Evolutionary conservation across 37 sponge, comb jelly and placozoan genomes (phyloP).

Genomic region (Corticium candelabrum): DNA sequence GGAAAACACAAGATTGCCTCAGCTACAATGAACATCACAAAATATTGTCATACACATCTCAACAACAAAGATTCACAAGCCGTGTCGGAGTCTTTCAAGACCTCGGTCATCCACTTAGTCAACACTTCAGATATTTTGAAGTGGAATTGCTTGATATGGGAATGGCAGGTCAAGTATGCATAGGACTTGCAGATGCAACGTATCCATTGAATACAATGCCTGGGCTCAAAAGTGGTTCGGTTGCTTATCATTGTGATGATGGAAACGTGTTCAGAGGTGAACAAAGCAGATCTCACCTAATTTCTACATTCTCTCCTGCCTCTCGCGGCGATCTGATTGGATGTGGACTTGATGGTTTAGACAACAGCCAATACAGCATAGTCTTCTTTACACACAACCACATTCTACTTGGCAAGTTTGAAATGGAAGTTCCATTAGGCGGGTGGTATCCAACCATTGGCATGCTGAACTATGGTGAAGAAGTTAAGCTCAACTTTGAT

Average conservation of each 20-base stretch:
- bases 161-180: neutral
- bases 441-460: neutral
- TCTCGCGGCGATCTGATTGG: neutral
- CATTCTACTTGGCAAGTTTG: neutral
- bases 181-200: neutral
- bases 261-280: neutral
- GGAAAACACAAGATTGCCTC: no score
- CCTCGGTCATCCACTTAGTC: no score
- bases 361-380: no score
- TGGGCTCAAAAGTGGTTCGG: neutral
- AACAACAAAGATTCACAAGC: no score
- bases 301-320: neutral
- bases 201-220: neutral
- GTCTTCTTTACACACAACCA: neutral
- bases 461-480: neutral
- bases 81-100: no score
- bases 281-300: neutral
- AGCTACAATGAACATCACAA: no score
- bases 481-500: neutral
- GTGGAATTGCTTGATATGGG: no score
- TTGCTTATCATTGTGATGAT: neutral
- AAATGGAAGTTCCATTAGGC: neutral
- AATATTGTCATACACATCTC: no score
- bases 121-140: no score
- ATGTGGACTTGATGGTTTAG: neutral